Evolutionary conservation across 2,113 vertebrate genomes (phyloP), one percentile per base, ranked within the genome.

Genomic region (Geothlypis trichas): DNA sequence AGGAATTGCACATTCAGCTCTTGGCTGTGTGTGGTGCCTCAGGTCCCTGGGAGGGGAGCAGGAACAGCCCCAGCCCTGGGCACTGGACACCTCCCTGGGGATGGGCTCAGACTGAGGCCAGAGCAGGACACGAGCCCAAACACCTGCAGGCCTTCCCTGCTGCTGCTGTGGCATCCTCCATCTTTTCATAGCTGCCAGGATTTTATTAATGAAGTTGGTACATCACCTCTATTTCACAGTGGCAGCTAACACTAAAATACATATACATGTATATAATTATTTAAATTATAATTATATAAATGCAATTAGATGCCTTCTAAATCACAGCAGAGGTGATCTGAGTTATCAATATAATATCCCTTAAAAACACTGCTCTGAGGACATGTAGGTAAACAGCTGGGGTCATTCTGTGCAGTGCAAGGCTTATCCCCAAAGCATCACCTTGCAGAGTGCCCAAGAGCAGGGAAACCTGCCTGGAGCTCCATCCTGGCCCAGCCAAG

Each of bases 21-120:
- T 49, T 41, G 72, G 20, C 49, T 49, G 11, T 18, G 28, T 13
- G 51, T n/a, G 69, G 52, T 86, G 52, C 33, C 37, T 74, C 69
- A 22, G 26, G 51, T 58, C 20, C 26, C 23, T 17, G 58, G 0
- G 27, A 47, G 30, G 11, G 37, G 22, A 35, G 28, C 0, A 0
- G 35, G 54, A 26, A 20, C 46, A 84, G 52, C 52, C 61, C 73
- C 39, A 31, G 67, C 33, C 54, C 63, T 76, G 17, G 49, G 44
- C 44, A 44, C 1, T 1, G 2, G 71, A 30, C 54, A 42, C 33
- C 27, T 84, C 24, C 30, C 33, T 46, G 33, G 41, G 20, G 28
- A 51, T 26, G 47, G 26, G 39, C 23, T 39, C 51, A 30, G 65
- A 19, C 42, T 35, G 31, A 52, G 46, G 8, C 57, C 63, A 85